phyloP scores from a whole-genome alignment of 23 tunicate species.

The Clavelina lepadiformis region DNA sequence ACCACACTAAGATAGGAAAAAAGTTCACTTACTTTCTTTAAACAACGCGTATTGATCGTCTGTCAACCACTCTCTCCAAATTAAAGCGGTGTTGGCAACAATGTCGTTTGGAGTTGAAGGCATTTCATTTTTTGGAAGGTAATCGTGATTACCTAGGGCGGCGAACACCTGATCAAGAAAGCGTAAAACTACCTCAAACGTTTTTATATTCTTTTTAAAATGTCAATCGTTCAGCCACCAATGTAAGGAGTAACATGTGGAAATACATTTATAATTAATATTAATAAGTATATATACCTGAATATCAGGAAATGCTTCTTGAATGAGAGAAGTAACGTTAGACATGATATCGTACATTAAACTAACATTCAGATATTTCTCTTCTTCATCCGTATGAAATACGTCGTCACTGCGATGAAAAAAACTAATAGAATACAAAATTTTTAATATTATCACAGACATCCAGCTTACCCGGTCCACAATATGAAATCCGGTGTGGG shows the following conservation, averaged over 20 bases:
- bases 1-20: neutral
- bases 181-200: too few relatives aligned
- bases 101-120: conserved; percentile 28
- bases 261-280: too few relatives aligned
- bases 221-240: too few relatives aligned
- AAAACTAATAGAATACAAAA: too few relatives aligned
- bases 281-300: too few relatives aligned
- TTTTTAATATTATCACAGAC: too few relatives aligned
- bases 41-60: neutral
- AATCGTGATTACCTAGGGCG: conserved; percentile 58
- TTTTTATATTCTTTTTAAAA: too few relatives aligned
- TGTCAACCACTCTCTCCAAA: conserved; percentile 39
- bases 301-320: conserved; percentile 30
- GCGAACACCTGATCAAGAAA: conserved; percentile 29
- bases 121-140: conserved; percentile 39
- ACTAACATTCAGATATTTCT: conserved; percentile 23
- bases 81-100: conserved; percentile 5
- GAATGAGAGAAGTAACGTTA: conserved; percentile 27
- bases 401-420: conserved; percentile 71
- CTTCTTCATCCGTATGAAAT: conserved; percentile 39
- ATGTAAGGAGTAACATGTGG: too few relatives aligned
- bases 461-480: too few relatives aligned
- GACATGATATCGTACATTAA: conserved; percentile 26
- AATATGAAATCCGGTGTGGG: neutral
- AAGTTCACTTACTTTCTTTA: conserved; percentile 2